A percentile compares a stretch with the other conserved stretches of the same genome.
These are phyloP conservation scores for Elegia similella DNA, from an alignment of 2,888 invertebrate genomes.

Conservation along the genomic window DNA sequence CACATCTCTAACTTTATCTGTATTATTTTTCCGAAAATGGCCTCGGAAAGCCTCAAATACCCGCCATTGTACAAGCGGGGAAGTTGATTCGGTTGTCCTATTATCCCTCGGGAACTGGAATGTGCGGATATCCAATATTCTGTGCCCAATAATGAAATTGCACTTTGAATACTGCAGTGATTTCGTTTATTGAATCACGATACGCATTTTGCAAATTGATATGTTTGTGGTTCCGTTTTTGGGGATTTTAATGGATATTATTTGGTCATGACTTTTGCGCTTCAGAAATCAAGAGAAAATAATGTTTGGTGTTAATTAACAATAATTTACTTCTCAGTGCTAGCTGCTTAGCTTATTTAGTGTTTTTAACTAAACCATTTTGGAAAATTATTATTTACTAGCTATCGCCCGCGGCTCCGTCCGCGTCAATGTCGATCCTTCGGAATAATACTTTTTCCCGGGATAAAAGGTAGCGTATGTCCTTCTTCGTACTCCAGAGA, in stretches of 20 bases:
- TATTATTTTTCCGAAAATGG: constrained; percentile 3
- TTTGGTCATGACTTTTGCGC: too few species aligned
- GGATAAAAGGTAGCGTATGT: too few species aligned
- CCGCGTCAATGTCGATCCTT: too few species aligned
- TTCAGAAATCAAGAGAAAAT: not conserved
- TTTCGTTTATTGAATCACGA: constrained; percentile 69
- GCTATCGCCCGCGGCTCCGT: too few species aligned
- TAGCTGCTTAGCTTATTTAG: too few species aligned
- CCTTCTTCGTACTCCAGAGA: too few species aligned
- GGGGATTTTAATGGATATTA: not conserved
- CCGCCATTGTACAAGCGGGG: constrained; percentile 36
- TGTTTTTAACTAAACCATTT: too few species aligned
- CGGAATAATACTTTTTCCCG: too few species aligned
- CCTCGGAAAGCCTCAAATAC: constrained; percentile 1
- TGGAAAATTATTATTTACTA: too few species aligned
- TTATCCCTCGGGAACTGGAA: constrained; percentile 56
- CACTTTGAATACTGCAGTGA: constrained; percentile 68
- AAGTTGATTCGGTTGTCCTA: constrained; percentile 59
- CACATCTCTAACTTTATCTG: not conserved
- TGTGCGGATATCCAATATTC: constrained; percentile 65
- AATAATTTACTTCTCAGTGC: too few species aligned
- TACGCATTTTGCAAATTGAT: constrained; percentile 50
- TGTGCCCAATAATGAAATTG: constrained; percentile 71
- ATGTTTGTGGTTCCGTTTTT: constrained; percentile 27
- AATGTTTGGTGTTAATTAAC: too few species aligned